Evolutionary conservation across 2,113 vertebrate genomes (phyloP), one percentile per base, ranked within the genome.

Genomic region (Cathartes aura): DNA sequence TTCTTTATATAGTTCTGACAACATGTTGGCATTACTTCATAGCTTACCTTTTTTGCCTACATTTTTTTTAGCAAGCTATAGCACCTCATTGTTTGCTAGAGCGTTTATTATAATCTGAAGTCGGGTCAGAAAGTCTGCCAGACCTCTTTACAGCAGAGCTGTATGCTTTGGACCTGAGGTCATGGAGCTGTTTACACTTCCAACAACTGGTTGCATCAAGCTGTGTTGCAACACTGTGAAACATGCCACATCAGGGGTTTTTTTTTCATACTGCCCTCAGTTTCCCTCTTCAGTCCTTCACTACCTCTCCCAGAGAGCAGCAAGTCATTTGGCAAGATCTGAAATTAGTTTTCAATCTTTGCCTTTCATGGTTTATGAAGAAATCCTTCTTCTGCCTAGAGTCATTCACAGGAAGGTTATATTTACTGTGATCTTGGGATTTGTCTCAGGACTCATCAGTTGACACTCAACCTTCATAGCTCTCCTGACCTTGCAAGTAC

Each of bases 201-300:
- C 89, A 93, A 47, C 34, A 62, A 64, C 9, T 48, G 27, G 60
- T 89, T 94, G 76, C 81, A 63, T 95, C 86, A 89, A 91, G 43
- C n/a, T 92, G 19, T 94, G 73, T 92, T 89, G 91, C 80, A 97
- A 97, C 59, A 78, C 27, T 66, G 22, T 67, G 60, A 93, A 92
- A 93, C 40, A 64, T 72, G 47, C 19, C 60, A 87, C 56, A 87
- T 91, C 42, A 83, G 80, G 38, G 29, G 26, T 86, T 82, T 55
- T 42, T 81, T 72, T 74, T 62, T 63, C 16, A 48, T 82, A 79
- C 73, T 92, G 17, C 40, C 81, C 56, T 87, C 48, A 59, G 8
- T 91, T 82, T 75, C 52, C 76, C 18, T 89, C 68, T 50, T 79
- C 40, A 45, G 52, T 91, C 30, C 40, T 97, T 75, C 29, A 17